Percentiles rank a stretch among this genome's conserved stretches.
These are phyloP conservation scores for Sipha maydis DNA, from an alignment of 2,888 invertebrate species.

Conservation along the genomic window DNA sequence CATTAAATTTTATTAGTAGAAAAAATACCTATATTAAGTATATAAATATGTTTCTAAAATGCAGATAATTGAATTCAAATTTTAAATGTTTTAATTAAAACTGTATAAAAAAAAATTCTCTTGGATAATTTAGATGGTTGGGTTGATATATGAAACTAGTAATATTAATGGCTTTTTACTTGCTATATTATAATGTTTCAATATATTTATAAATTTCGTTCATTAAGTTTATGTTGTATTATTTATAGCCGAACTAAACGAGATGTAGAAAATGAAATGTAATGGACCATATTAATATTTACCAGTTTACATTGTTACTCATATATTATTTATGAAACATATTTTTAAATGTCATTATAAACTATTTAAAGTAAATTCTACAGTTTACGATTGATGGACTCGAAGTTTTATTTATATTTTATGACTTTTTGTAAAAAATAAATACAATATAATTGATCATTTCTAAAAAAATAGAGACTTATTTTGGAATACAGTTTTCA, in stretches of 20 bases:
- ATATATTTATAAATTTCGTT: neutral
- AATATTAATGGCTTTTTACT: no score
- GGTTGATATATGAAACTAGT: no score
- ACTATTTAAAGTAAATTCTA: neutral
- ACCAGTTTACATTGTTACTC: conserved; percentile 21
- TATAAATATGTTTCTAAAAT: no score
- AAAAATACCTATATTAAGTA: no score
- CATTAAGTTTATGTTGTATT: neutral
- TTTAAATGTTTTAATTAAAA: no score
- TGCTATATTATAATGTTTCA: neutral
- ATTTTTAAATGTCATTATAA: neutral
- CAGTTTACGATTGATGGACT: neutral
- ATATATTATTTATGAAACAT: neutral
- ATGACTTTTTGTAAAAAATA: neutral
- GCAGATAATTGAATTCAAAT: no score
- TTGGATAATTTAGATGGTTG: no score
- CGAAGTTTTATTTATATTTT: neutral
- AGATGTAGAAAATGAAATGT: neutral
- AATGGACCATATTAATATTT: neutral
- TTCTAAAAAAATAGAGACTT: neutral
- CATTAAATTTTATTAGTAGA: no score
- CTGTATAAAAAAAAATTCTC: no score
- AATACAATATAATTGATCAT: neutral
- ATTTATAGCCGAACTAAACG: neutral
- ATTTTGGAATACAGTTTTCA: neutral